Evolutionary conservation across 2,888 invertebrate species (phyloP).

Genomic region (Crocallis elinguaria): DNA sequence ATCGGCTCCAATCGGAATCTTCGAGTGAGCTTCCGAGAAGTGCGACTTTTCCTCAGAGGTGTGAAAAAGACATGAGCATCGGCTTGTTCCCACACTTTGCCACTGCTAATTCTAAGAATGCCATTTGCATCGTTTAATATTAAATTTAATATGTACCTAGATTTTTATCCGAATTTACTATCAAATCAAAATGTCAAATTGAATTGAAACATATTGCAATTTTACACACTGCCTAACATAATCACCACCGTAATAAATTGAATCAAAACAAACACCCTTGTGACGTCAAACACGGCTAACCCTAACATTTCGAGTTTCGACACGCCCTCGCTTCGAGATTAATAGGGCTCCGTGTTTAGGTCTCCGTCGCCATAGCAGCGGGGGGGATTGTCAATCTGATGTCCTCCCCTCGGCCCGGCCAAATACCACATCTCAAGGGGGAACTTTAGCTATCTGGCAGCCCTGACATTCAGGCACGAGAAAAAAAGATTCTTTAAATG

Average conservation of each 20-base stretch:
- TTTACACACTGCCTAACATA: constrained; percentile 12
- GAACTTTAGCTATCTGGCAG: constrained; percentile 67
- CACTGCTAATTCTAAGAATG: too few species aligned
- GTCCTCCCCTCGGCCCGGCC: constrained; percentile 53
- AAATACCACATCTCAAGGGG: constrained; percentile 82
- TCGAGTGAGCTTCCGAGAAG: too few species aligned
- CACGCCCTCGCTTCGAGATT: constrained; percentile 78
- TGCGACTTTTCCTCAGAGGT: too few species aligned
- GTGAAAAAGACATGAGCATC: too few species aligned
- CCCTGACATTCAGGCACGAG: constrained; percentile 56
- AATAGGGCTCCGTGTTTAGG: constrained; percentile 78
- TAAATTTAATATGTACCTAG: too few species aligned
- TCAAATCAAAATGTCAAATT: too few species aligned
- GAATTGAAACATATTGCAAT: background rate
- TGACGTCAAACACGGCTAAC: constrained; percentile 44
- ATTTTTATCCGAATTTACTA: too few species aligned
- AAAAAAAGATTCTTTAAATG: constrained; percentile 49
- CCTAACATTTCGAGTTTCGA: constrained; percentile 63
- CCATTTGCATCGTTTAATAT: too few species aligned
- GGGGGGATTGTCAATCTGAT: constrained; percentile 70
- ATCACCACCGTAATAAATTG: constrained; percentile 31
- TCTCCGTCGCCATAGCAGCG: constrained; percentile 70
- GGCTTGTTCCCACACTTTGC: too few species aligned
- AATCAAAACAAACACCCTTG: constrained; percentile 40
- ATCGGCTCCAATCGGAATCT: too few species aligned